Evolutionary conservation across 1,140 invertebrate species (phyloP), one percentile per base, ranked within the genome.

Genomic region (Pygmarrhopalites habei): DNA sequence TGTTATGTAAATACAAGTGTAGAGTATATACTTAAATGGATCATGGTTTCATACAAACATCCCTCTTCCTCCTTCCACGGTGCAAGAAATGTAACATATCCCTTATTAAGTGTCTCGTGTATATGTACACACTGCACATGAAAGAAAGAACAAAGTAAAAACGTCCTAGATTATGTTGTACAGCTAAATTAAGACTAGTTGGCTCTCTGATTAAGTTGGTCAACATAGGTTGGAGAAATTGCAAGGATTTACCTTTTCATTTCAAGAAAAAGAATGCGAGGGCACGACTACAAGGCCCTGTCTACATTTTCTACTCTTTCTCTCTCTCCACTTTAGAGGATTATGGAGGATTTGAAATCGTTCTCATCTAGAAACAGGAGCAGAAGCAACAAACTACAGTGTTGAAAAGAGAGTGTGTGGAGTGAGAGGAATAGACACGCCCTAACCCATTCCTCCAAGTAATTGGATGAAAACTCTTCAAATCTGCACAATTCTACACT

Each of bases 381-480:
- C 44, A 47, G 4, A 47, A 19, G n/a, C 7, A 7, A 7, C 32
- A 35, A 15, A 35, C 5, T 35, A 7, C 32, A 35, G 32, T 7
- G 32, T 35, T 5, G 32, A 35, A 35, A 35, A 15, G 15, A 15
- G 5, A 35, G 32, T 7, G 15, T 35, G 5, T 35, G 32, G 15
- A 35, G 32, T 35, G 32, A 7, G 32, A 15, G 15, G 32, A 5
- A 35, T 35, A 35, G 32, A 35, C 32, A 35, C 5, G 32, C 44
- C 44, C 19, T n/a, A 46, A 17, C 44, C 44, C 35, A 39, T 10
- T 46, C 44, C 44, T 46, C 44, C 44, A 14, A n/a, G 44, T 46
- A 46, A 46, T 46, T 46, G 44, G 44, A n/a, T 46, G 44, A 19
- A 46, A 52, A 52, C 28, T 52, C 49, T 26, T 52, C 49, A 52